phyloP scores from a whole-genome alignment of 2,113 vertebrate genomes.

The Accipiter cooperii region DNA sequence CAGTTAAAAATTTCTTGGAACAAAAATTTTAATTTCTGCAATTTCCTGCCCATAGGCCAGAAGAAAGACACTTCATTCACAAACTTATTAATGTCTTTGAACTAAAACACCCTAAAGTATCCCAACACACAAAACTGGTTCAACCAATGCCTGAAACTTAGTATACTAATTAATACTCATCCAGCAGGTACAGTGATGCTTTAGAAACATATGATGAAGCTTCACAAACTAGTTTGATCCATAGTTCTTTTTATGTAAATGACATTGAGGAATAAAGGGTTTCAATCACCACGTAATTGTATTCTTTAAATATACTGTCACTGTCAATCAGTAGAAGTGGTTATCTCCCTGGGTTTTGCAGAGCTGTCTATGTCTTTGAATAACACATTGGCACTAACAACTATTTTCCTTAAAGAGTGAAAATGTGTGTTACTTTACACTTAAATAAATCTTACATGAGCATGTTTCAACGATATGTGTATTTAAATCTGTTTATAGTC shows the following conservation, averaged over 20 bases:
- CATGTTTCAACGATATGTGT: not conserved
- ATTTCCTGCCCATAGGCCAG: not conserved
- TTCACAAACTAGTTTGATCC: fast-evolving
- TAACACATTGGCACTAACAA: not conserved
- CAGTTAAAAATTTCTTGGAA: not conserved
- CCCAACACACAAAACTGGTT: not conserved
- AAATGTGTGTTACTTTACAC: not conserved
- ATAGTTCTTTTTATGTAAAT: not conserved
- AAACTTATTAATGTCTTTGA: not conserved
- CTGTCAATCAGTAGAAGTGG: not conserved
- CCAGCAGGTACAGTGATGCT: not conserved
- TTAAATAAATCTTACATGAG: not conserved
- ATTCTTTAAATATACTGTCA: not conserved
- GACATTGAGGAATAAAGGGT: not conserved
- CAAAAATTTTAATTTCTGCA: fast-evolving
- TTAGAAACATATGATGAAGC: not conserved
- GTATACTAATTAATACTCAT: not conserved
- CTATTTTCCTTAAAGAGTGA: not conserved
- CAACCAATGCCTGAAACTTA: not conserved
- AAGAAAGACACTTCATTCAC: not conserved
- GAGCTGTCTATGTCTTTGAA: not conserved
- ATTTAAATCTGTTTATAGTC: not conserved
- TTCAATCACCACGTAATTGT: not conserved
- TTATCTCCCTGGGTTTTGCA: not conserved
- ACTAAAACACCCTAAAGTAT: not conserved